phyloP scores from a whole-genome alignment of 2,113 vertebrate genomes.

The Cryptomyrus ogoouensis region DNA sequence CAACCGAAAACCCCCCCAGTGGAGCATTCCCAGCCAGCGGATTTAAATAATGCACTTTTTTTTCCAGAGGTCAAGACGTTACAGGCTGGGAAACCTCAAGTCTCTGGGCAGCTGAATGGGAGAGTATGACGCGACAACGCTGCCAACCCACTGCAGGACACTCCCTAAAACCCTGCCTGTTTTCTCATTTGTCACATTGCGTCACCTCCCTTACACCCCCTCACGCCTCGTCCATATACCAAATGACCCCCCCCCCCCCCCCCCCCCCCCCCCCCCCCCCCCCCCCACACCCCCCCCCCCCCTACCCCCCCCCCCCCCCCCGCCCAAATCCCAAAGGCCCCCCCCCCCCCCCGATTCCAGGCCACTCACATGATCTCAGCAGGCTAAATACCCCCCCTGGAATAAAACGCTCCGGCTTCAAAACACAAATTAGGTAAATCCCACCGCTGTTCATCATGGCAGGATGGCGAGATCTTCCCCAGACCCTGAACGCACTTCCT shows the following conservation, averaged over 20 bases:
- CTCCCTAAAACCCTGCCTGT: neutral
- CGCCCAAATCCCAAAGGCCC: no score
- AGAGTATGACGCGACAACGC: neutral
- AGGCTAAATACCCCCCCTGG: neutral
- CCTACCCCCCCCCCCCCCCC: neutral
- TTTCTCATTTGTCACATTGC: neutral
- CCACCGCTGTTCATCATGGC: neutral
- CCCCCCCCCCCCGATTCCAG: neutral
- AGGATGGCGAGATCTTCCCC: neutral
- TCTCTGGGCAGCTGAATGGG: neutral
- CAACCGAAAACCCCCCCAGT: conserved; percentile 42
- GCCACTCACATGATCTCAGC: neutral
- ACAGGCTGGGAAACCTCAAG: conserved; percentile 30
- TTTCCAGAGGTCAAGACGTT: conserved; percentile 22
- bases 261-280: neutral
- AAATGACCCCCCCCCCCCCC: neutral
- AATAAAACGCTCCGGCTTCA: neutral
- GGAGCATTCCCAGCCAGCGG: conserved; percentile 46
- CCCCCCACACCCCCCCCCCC: no score
- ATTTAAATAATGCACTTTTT: conserved; percentile 32
- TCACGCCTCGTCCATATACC: neutral
- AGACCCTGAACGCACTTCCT: neutral
- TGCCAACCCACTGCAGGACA: neutral
- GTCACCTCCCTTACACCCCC: neutral
- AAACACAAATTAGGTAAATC: neutral